Conservation (phyloP, 2,113 vertebrate genomes). For the Heterocephalus glaber region DNA sequence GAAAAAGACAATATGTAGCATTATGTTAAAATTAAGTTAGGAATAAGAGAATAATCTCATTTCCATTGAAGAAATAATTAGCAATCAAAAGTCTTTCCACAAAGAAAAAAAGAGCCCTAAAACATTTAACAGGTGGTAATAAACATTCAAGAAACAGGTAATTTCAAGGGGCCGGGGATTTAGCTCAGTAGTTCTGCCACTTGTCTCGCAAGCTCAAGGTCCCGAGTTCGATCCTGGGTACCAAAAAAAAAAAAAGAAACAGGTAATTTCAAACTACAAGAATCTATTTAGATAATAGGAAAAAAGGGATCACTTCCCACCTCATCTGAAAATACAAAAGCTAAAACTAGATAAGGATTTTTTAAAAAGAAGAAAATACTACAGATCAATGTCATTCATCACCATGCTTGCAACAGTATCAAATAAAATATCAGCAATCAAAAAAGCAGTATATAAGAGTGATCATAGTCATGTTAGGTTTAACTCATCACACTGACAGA, state of each 20-base stretch:
- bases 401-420: not conserved
- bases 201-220: no score
- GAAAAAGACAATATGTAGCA: not conserved
- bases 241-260: no score
- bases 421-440: constrained; percentile 9
- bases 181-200: no score
- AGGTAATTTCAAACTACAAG: not conserved
- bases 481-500: not conserved
- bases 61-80: not conserved
- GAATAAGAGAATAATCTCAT: not conserved
- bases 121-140: not conserved
- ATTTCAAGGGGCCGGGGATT: no score
- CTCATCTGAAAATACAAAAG: not conserved
- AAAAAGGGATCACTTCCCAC: not conserved
- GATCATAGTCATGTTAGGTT: not conserved
- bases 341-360: not conserved
- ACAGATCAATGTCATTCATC: not conserved
- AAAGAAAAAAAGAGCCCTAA: not conserved
- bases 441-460: not conserved
- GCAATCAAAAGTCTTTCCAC: not conserved
- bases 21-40: not conserved
- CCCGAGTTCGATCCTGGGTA: no score
- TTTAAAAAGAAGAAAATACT: not conserved
- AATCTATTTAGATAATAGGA: not conserved
- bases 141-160: not conserved